Percentiles rank a stretch among this genome's conserved stretches.
Conservation (phyloP, 2,888 invertebrate species). For the Yponomeuta cagnagella region DNA sequence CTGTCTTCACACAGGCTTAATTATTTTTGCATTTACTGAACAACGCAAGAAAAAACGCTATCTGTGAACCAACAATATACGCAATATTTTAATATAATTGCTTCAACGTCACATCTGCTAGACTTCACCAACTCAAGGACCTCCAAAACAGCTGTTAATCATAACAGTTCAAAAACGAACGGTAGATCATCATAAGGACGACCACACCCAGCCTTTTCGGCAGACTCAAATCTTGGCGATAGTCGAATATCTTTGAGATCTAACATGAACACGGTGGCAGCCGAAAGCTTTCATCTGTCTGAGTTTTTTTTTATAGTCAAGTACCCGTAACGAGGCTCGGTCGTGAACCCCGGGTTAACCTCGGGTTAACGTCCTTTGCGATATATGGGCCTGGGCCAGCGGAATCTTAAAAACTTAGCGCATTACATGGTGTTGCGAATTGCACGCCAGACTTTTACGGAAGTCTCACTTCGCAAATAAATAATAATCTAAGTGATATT, state of each 20-base stretch:
- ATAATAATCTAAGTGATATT: neutral
- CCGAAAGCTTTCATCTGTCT: conserved; percentile 34
- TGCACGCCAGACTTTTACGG: neutral
- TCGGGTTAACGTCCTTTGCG: conserved; percentile 38
- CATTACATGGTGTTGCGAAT: neutral
- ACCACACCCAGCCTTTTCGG: neutral
- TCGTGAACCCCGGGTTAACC: conserved; percentile 48
- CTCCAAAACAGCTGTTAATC: neutral
- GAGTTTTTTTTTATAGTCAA: conserved; percentile 36
- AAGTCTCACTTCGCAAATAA: neutral
- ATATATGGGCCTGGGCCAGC: neutral
- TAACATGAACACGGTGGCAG: conserved; percentile 30
- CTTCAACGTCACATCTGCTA: neutral
- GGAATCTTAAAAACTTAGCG: neutral
- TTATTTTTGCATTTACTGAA: too few relatives aligned
- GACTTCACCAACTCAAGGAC: neutral
- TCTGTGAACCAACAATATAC: neutral
- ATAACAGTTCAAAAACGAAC: neutral
- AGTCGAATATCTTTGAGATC: neutral
- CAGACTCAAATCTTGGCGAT: neutral
- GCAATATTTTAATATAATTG: neutral
- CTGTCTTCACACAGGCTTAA: too few relatives aligned
- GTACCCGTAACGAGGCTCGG: conserved; percentile 38
- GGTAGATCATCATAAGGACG: neutral
- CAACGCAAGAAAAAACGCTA: too few relatives aligned